phyloP scores from a whole-genome alignment of 2,113 vertebrate genomes.

The Promerops cafer region DNA sequence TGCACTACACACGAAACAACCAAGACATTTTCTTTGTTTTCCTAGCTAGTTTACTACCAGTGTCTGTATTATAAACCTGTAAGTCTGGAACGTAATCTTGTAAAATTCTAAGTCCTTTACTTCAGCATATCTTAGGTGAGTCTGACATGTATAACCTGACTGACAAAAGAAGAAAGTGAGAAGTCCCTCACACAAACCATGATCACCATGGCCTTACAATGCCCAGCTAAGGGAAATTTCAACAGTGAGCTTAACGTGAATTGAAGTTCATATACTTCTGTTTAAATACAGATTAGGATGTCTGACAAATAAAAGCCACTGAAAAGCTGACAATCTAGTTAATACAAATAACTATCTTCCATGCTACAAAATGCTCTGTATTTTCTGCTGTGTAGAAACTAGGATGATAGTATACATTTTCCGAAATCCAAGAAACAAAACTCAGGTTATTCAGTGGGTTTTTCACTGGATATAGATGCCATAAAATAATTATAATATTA shows the following conservation, averaged over 20 bases:
- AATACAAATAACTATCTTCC: slow-evolving; percentile 69
- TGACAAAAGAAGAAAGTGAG: background rate
- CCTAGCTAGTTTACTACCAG: background rate
- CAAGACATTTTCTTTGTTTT: background rate
- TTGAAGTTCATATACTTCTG: slow-evolving; percentile 72
- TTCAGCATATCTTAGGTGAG: background rate
- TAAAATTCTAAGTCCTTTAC: background rate
- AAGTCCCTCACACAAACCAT: background rate
- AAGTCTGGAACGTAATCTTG: background rate
- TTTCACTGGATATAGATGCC: background rate
- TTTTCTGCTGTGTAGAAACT: background rate
- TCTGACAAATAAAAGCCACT: slow-evolving; percentile 70
- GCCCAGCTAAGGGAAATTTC: slow-evolving; percentile 58
- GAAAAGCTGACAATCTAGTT: slow-evolving; percentile 74
- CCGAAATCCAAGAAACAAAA: slow-evolving; percentile 31
- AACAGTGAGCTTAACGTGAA: slow-evolving; percentile 66
- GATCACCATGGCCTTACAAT: slow-evolving; percentile 11
- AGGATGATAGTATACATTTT: background rate
- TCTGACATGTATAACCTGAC: background rate
- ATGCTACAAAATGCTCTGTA: slow-evolving; percentile 28
- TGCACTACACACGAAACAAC: background rate
- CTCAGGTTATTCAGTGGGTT: background rate
- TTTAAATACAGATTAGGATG: slow-evolving; percentile 78
- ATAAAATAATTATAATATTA: background rate
- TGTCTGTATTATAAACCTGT: background rate